Conservation (phyloP, 2,113 vertebrate genomes). For the Procavia capensis region DNA sequence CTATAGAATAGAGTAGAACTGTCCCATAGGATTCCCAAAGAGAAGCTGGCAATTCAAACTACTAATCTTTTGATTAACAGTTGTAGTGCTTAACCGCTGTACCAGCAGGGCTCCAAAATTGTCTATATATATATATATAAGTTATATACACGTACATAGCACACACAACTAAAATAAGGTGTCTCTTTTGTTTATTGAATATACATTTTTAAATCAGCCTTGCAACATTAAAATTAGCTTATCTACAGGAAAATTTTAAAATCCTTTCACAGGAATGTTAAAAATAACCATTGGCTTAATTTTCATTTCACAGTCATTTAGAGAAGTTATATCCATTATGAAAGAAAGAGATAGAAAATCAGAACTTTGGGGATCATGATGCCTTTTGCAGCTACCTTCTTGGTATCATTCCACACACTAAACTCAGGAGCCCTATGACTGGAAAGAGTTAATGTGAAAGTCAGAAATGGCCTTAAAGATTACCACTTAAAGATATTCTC, state of each 20-base stretch:
- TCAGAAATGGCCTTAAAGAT: background rate
- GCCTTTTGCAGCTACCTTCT: background rate
- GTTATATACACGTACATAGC: background rate
- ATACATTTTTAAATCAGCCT: background rate
- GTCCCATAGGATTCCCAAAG: no score
- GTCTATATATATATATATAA: no score
- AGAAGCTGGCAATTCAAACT: no score
- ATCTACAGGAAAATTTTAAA: background rate
- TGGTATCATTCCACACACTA: background rate
- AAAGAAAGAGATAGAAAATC: background rate
- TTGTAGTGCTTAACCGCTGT: no score
- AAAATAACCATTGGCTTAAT: background rate
- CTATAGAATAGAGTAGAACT: no score
- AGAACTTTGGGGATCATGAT: background rate
- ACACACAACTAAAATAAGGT: background rate
- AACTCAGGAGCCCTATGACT: background rate
- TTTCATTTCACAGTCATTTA: background rate
- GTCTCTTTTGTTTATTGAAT: slow-evolving; percentile 17
- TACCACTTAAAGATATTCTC: background rate
- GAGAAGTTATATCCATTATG: background rate
- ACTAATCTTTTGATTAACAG: no score
- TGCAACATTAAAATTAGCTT: background rate
- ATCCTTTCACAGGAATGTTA: background rate
- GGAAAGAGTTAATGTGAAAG: background rate
- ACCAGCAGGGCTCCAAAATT: no score